Conservation (phyloP, 1,140 invertebrate genomes). For the Plectrocnemia conspersa region DNA sequence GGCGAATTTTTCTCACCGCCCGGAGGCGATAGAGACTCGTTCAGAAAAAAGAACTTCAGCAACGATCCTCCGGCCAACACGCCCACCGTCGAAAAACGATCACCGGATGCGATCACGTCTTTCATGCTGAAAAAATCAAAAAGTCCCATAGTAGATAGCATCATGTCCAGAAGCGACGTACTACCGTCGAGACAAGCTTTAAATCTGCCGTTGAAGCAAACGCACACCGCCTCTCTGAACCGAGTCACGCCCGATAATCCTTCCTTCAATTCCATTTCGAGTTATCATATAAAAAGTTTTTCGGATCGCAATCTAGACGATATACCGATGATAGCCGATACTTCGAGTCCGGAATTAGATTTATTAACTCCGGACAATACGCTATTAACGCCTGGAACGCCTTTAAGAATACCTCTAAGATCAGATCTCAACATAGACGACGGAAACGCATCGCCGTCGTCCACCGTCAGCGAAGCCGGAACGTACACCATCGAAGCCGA, state of each 20-base stretch:
- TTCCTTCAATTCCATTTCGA: background rate
- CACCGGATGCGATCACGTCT: constrained; percentile 29
- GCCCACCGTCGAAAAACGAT: constrained; percentile 11
- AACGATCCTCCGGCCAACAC: constrained; percentile 8
- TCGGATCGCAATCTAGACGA: constrained; percentile 50
- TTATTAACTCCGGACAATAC: constrained; percentile 53
- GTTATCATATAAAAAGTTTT: constrained; percentile 35
- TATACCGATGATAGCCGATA: constrained; percentile 49
- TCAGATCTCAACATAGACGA: constrained; percentile 12
- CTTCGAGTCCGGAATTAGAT: constrained; percentile 57
- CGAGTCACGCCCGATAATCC: constrained; percentile 20
- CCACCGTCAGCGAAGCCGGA: constrained; percentile 74
- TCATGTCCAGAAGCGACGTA: constrained; percentile 51
- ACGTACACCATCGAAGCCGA: constrained; percentile 86
- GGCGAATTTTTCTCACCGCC: constrained; percentile 1
- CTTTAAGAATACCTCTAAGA: constrained; percentile 18
- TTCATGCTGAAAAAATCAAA: constrained; percentile 44
- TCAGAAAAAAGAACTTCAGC: constrained; percentile 18
- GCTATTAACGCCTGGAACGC: constrained; percentile 38
- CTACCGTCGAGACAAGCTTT: constrained; percentile 44
- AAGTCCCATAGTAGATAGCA: constrained; percentile 51
- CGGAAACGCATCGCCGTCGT: constrained; percentile 44
- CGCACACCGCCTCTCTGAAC: constrained; percentile 38
- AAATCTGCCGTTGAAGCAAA: constrained; percentile 50
- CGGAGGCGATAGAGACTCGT: constrained; percentile 18